These are phyloP conservation scores for Nyctibius bracteatus DNA, from an alignment of 2,113 vertebrate genomes.

Conservation along the genomic window DNA sequence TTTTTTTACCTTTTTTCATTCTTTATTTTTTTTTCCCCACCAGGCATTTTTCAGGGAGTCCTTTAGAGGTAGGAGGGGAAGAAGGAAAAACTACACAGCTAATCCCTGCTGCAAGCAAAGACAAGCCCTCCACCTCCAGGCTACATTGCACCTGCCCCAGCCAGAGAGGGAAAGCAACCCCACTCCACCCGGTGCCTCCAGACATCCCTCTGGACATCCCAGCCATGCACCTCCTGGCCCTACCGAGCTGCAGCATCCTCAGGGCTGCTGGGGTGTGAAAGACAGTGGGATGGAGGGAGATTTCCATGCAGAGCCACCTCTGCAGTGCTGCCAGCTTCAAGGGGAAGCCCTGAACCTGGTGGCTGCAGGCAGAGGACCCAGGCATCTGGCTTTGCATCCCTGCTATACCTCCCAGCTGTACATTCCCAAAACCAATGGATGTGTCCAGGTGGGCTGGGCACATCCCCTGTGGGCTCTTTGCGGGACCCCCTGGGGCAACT, in stretches of 20 bases:
- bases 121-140: neutral
- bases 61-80: neutral
- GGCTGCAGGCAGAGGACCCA: neutral
- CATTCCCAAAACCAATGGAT: neutral
- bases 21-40: rapidly evolving
- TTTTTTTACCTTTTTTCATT: rapidly evolving
- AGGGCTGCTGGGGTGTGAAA: neutral
- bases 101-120: neutral
- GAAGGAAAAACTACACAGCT: neutral
- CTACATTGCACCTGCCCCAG: neutral
- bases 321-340: neutral
- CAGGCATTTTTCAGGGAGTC: neutral
- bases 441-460: rapidly evolving
- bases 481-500: neutral
- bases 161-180: neutral
- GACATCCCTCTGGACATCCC: neutral
- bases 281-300: neutral
- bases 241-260: neutral
- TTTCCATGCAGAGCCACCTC: neutral
- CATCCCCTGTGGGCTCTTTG: rapidly evolving
- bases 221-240: neutral
- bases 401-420: neutral
- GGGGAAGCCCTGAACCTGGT: neutral
- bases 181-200: neutral
- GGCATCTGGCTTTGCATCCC: neutral